phyloP scores from a whole-genome alignment of 92 coral and sea anemone species.

The Ricordea florida region DNA sequence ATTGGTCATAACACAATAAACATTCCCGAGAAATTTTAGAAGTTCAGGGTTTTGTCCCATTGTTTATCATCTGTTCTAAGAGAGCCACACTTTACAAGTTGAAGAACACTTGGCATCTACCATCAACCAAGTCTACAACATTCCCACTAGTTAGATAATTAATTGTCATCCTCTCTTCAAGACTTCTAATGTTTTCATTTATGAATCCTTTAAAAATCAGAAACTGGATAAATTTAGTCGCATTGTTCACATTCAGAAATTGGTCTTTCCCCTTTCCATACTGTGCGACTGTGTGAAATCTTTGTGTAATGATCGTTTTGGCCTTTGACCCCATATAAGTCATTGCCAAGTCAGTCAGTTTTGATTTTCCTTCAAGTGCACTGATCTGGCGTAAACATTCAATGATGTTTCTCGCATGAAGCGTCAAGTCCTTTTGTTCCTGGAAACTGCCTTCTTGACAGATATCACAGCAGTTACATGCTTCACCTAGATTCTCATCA shows the following conservation, averaged over 20 bases:
- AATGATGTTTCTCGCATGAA: constrained; percentile 17
- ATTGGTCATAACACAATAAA: too few relatives aligned
- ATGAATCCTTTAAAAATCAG: constrained; percentile 35
- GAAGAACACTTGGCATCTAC: not conserved
- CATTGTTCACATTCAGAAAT: not conserved
- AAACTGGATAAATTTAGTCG: constrained; percentile 34
- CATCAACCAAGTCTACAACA: constrained; percentile 15
- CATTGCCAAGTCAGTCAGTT: constrained; percentile 27
- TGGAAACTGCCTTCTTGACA: constrained; percentile 14
- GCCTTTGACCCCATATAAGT: constrained; percentile 49
- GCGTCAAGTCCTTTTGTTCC: constrained; percentile 14
- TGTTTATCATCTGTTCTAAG: too few relatives aligned
- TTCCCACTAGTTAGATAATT: constrained; percentile 27
- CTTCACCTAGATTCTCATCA: constrained; percentile 25
- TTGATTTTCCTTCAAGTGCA: constrained; percentile 9
- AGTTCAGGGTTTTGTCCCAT: too few relatives aligned
- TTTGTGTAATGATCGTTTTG: not conserved
- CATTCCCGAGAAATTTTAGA: too few relatives aligned
- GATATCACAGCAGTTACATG: constrained; percentile 24
- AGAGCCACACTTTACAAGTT: too few relatives aligned
- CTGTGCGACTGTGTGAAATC: constrained; percentile 30
- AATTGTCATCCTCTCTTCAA: constrained; percentile 24
- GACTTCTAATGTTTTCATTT: constrained; percentile 14
- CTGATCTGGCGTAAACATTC: constrained; percentile 6
- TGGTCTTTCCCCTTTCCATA: constrained; percentile 39